Conservation (phyloP, 2,797 vertebrate genomes). For the Coranthus polyacanthus region DNA sequence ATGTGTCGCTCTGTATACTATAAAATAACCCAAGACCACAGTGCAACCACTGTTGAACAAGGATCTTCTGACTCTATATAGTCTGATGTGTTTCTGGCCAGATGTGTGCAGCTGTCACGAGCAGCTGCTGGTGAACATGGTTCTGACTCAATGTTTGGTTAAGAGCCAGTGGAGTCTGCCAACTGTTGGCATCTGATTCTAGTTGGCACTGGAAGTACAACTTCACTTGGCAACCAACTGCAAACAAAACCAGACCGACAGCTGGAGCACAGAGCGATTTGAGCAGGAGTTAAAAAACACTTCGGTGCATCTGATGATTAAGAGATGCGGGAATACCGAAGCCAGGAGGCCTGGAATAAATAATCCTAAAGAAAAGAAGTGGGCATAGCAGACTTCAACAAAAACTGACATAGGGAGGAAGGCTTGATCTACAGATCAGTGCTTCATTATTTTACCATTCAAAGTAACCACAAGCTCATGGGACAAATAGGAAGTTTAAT, state of each 20-base stretch:
- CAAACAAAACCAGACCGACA: constrained; percentile 19
- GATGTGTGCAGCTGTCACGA: constrained; percentile 38
- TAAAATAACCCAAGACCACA: constrained; percentile 38
- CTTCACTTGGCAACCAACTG: constrained; percentile 11
- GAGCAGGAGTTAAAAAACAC: background rate
- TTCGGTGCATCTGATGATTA: no score
- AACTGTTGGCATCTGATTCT: constrained; percentile 13
- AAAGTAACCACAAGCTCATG: no score
- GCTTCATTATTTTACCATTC: no score
- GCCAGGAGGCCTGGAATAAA: no score
- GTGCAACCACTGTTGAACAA: constrained; percentile 38
- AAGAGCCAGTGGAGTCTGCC: constrained; percentile 18
- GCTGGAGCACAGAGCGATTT: constrained; percentile 13
- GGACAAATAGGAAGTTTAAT: no score
- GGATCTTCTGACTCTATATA: constrained; percentile 11
- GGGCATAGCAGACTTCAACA: no score
- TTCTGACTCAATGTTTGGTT: constrained; percentile 27
- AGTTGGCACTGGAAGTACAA: constrained; percentile 19
- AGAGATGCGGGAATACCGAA: background rate
- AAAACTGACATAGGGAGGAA: no score
- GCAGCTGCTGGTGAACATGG: background rate
- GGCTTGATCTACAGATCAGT: no score
- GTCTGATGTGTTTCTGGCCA: constrained; percentile 20
- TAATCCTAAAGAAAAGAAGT: no score
- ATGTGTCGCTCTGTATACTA: constrained; percentile 26